Evolutionary conservation across 2,888 invertebrate species (phyloP).

Genomic region (Agrochola macilenta): DNA sequence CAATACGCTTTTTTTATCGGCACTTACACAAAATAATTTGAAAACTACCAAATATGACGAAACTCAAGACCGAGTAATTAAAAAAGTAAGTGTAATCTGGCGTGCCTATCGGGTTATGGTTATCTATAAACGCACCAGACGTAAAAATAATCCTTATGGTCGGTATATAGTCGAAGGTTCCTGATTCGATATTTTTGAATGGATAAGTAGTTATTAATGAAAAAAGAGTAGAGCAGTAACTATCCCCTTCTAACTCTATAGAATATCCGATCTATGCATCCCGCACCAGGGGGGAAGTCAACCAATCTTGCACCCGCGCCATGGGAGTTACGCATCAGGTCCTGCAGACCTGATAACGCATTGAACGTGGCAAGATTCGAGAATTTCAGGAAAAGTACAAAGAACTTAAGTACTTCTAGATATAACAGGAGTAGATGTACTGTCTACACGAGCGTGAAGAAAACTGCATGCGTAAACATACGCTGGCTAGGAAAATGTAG

Average conservation of each 20-base stretch:
- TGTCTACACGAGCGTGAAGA: not conserved
- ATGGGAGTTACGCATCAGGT: too few species aligned
- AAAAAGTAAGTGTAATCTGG: not conserved
- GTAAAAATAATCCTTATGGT: not conserved
- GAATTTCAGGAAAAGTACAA: not conserved
- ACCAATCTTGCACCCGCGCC: too few species aligned
- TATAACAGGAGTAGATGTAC: not conserved
- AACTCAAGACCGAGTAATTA: not conserved
- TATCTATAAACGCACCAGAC: not conserved
- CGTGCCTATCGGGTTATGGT: not conserved
- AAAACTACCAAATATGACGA: not conserved
- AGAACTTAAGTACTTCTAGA: not conserved
- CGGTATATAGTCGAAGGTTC: not conserved
- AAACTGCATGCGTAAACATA: not conserved
- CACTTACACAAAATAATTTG: not conserved
- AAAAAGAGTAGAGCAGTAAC: not conserved
- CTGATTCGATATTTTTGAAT: not conserved
- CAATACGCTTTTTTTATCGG: not conserved
- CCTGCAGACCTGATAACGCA: too few species aligned
- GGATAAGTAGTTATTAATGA: not conserved
- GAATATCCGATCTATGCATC: not conserved
- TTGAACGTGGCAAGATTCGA: not conserved
- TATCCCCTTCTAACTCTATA: not conserved
- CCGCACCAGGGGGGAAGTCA: not conserved
- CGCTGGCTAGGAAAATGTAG: not conserved